Conservation (phyloP, 2,797 vertebrate genomes). For the Platalea minor region DNA sequence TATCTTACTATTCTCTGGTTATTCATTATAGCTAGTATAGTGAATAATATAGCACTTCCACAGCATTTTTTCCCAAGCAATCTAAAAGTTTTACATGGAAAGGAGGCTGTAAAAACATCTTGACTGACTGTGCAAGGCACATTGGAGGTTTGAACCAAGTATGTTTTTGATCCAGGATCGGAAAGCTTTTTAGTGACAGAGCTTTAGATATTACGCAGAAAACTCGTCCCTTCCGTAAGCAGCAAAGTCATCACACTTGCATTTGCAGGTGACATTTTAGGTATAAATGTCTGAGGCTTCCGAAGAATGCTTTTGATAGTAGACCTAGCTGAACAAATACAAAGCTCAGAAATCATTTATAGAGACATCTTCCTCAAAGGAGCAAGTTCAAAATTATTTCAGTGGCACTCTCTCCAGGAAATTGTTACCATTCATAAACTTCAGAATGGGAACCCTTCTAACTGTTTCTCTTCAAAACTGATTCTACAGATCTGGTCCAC, state of each 20-base stretch:
- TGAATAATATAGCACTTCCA: background rate
- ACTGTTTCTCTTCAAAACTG: background rate
- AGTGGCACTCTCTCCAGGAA: background rate
- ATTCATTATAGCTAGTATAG: background rate
- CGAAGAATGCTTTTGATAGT: background rate
- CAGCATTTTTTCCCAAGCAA: background rate
- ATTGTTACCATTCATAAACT: background rate
- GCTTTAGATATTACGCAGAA: background rate
- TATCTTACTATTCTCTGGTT: background rate
- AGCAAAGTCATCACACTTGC: background rate
- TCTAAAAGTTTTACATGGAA: background rate
- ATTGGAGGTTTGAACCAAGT: background rate
- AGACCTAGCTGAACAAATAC: background rate
- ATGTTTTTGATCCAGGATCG: background rate
- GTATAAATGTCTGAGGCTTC: constrained; percentile 17
- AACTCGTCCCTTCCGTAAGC: background rate
- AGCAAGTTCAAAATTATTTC: background rate
- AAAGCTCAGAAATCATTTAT: constrained; percentile 2
- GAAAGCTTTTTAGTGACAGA: background rate
- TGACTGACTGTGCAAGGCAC: background rate
- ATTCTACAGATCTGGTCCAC: background rate
- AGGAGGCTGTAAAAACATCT: background rate
- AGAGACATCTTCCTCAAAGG: background rate
- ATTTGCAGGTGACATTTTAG: constrained; percentile 26
- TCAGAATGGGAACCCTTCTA: background rate